Conservation (phyloP, 1,140 invertebrate genomes). For the Drosophila grimshawi region DNA sequence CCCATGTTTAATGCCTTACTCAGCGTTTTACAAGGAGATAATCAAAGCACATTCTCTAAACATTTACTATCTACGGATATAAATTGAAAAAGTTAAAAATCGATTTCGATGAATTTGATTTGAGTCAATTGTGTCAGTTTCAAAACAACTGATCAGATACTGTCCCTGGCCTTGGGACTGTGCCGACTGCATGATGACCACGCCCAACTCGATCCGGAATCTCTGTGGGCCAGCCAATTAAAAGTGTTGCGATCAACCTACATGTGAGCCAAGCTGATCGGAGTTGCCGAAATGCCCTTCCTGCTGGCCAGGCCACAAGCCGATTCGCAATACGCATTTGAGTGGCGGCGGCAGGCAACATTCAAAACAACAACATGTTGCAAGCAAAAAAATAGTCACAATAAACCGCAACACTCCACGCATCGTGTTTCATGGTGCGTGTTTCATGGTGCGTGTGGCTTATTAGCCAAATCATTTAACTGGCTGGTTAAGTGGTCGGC, state of each 20-base stretch:
- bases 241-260: constrained; percentile 21
- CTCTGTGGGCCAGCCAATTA: background rate
- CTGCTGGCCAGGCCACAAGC: too few relatives aligned
- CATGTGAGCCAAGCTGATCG: constrained; percentile 7
- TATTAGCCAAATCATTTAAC: constrained; percentile 9
- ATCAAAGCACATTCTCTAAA: background rate
- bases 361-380: background rate
- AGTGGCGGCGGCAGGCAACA: background rate
- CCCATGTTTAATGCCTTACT: background rate
- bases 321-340: constrained; percentile 16
- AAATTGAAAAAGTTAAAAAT: background rate
- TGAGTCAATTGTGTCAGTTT: too few relatives aligned
- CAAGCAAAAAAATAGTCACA: background rate
- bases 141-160: too few relatives aligned
- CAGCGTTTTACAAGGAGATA: background rate
- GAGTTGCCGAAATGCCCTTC: constrained; percentile 10
- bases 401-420: background rate
- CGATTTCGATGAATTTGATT: background rate
- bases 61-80: background rate
- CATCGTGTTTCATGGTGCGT: background rate
- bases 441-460: constrained; percentile 8
- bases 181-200: too few relatives aligned
- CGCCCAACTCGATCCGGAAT: background rate
- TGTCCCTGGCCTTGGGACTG: too few relatives aligned
- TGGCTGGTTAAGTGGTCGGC: background rate